Percentiles rank a stretch among this genome's conserved stretches.
phyloP scores from a whole-genome alignment of 2,113 vertebrate species.

The Pteronura brasiliensis region DNA sequence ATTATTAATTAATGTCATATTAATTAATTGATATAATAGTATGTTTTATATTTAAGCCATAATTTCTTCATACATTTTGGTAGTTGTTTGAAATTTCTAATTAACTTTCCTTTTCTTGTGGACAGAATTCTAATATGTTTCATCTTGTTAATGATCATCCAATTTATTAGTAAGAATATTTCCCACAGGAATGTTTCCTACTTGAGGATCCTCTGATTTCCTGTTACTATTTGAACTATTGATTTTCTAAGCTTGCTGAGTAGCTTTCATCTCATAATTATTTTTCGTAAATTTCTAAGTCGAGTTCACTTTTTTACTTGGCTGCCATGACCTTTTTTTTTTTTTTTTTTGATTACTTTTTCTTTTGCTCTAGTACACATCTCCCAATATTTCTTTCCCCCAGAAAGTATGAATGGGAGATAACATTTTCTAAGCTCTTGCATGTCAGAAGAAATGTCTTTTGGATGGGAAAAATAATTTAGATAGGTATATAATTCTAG shows the following conservation, averaged over 20 bases:
- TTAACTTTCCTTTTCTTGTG: not conserved
- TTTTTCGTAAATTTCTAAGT: constrained; percentile 47
- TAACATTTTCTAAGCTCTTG: not conserved
- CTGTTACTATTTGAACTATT: not conserved
- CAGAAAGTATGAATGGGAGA: not conserved
- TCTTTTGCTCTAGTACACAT: not conserved
- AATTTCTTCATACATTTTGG: not conserved
- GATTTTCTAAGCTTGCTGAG: not conserved
- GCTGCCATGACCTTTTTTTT: not conserved
- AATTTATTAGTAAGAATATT: not conserved
- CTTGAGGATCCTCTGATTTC: not conserved
- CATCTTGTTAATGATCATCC: not conserved
- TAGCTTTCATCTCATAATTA: not conserved
- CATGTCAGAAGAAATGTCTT: not conserved
- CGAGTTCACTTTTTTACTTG: not conserved
- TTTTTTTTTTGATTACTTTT: constrained; percentile 19
- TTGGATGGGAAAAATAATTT: constrained; percentile 46
- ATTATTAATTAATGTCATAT: not conserved
- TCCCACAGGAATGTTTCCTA: not conserved
- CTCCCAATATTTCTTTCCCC: not conserved
- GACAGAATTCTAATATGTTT: not conserved
- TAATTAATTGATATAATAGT: not conserved
- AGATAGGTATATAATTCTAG: not conserved
- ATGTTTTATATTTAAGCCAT: not conserved
- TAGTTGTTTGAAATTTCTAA: constrained; percentile 26